phyloP scores from a whole-genome alignment of 2,113 vertebrate species.

The Ascaphus truei region DNA sequence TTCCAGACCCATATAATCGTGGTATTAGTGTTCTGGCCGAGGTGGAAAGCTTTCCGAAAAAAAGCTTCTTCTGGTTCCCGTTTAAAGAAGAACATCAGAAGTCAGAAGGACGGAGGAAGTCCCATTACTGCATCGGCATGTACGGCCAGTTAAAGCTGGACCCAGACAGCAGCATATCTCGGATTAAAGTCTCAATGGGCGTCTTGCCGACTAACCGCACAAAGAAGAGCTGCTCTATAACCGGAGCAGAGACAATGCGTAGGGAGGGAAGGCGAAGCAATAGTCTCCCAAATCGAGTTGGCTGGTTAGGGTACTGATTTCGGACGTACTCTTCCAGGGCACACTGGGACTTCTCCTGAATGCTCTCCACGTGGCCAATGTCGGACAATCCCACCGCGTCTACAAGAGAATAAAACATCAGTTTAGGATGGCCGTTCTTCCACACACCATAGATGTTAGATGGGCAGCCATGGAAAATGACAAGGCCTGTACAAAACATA shows the following conservation, averaged over 20 bases:
- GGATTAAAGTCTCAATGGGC: conserved; percentile 81
- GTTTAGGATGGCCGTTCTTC: no score
- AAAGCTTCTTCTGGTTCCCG: background rate
- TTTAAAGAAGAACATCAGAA: background rate
- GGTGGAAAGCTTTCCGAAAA: background rate
- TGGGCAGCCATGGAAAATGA: no score
- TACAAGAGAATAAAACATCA: conserved; percentile 33
- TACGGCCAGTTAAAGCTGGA: conserved; percentile 83
- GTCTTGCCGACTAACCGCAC: conserved; percentile 82
- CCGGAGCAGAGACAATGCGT: conserved; percentile 76
- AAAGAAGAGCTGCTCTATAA: conserved; percentile 85
- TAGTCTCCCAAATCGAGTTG: conserved; percentile 78
- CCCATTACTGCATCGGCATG: conserved; percentile 71
- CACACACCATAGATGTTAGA: no score
- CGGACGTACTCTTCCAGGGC: conserved; percentile 81
- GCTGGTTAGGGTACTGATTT: conserved; percentile 79
- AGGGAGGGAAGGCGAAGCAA: conserved; percentile 78
- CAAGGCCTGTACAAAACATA: no score
- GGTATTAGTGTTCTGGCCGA: background rate
- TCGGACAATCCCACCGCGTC: conserved; percentile 79
- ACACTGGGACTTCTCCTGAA: conserved; percentile 83
- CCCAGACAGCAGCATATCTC: conserved; percentile 82
- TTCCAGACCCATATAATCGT: background rate
- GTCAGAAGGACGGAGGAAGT: background rate
- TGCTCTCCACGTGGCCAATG: conserved; percentile 74